Percentiles rank a stretch among this genome's conserved stretches.
phyloP scores from a whole-genome alignment of 2,113 vertebrate species.

The Synodontis membranacea region DNA sequence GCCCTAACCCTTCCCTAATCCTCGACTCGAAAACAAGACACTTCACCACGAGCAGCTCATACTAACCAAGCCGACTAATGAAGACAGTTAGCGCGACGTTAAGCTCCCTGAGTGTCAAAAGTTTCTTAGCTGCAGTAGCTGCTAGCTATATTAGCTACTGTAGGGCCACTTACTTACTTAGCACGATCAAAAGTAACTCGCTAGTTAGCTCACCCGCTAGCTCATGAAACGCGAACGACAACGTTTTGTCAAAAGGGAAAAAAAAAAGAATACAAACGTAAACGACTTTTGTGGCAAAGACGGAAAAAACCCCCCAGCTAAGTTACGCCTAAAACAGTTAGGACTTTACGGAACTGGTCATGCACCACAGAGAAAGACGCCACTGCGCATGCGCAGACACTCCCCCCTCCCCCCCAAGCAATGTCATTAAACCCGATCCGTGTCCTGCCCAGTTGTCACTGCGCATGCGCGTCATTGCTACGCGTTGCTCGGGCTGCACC shows the following conservation, averaged over 20 bases:
- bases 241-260: not conserved
- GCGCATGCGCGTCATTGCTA: not conserved
- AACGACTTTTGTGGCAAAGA: not conserved
- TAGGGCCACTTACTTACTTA: not conserved
- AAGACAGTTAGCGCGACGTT: not conserved
- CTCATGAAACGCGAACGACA: not conserved
- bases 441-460: not conserved
- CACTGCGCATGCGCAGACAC: constrained; percentile 26
- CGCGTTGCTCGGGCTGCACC: not conserved
- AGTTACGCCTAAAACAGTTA: not conserved
- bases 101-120: constrained; percentile 21
- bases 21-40: not conserved
- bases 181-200: not conserved
- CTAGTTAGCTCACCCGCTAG: not conserved
- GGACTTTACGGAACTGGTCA: not conserved
- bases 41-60: not conserved
- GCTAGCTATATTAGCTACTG: constrained; percentile 10
- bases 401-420: not conserved
- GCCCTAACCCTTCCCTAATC: not conserved
- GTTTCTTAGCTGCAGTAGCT: not conserved
- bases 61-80: not conserved
- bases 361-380: not conserved
- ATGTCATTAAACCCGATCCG: not conserved
- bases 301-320: not conserved
- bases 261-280: not conserved